phyloP scores from a whole-genome alignment of 2,888 invertebrate genomes.

The Eupithecia subfuscata region DNA sequence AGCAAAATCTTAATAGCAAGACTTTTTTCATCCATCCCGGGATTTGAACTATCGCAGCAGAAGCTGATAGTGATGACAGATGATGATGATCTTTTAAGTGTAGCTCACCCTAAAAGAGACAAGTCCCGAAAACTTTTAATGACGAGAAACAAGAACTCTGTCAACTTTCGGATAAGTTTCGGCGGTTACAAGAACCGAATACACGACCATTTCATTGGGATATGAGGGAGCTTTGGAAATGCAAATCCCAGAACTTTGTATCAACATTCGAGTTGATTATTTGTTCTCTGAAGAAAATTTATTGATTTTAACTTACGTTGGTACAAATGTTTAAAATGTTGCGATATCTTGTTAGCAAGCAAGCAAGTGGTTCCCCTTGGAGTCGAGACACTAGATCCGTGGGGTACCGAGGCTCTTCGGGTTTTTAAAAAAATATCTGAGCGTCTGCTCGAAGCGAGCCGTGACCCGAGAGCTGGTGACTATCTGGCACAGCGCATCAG shows the following conservation, averaged over 20 bases:
- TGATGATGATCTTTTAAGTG: background rate
- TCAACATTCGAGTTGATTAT: background rate
- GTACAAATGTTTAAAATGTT: background rate
- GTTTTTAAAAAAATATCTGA: too few species aligned
- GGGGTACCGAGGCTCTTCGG: too few species aligned
- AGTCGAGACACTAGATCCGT: too few species aligned
- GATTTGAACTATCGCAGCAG: background rate
- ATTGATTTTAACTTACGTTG: background rate
- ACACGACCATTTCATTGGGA: background rate
- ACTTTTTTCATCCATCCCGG: background rate
- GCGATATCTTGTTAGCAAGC: background rate
- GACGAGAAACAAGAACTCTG: conserved; percentile 24
- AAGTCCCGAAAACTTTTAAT: conserved; percentile 25
- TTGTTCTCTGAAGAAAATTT: background rate
- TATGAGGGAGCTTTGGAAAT: background rate
- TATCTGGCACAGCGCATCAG: too few species aligned
- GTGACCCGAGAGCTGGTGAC: too few species aligned
- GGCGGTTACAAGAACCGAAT: conserved; percentile 7
- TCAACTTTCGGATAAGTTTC: conserved; percentile 14
- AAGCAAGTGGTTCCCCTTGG: too few species aligned
- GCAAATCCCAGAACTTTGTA: background rate
- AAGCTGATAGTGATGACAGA: background rate
- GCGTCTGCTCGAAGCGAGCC: too few species aligned
- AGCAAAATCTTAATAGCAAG: too few species aligned
- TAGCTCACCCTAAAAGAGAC: conserved; percentile 3